A percentile compares a stretch with the other conserved stretches of the same genome.
phyloP scores from a whole-genome alignment of 1,140 invertebrate species.

The Pseudomyrmex gracilis region DNA sequence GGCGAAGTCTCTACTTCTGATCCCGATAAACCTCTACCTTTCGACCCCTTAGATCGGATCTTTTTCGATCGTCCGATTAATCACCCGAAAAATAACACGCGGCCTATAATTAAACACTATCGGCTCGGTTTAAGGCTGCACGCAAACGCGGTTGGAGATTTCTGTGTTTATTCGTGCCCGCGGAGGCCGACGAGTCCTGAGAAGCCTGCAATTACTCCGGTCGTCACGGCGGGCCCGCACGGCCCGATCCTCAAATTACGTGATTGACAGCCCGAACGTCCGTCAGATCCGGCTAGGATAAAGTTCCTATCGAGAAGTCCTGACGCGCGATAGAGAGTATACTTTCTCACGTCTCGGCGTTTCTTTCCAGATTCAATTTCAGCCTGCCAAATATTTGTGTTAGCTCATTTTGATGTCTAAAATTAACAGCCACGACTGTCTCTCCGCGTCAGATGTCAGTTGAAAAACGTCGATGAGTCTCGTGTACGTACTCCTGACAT shows the following conservation, averaged over 20 bases:
- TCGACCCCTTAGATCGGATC: slow-evolving; percentile 46
- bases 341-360: slow-evolving; percentile 28
- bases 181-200: slow-evolving; percentile 10
- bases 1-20: not conserved
- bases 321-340: not conserved
- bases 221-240: slow-evolving; percentile 25
- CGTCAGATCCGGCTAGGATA: slow-evolving; percentile 40
- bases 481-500: not conserved
- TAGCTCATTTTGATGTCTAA: not conserved
- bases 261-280: slow-evolving; percentile 71
- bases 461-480: slow-evolving; percentile 13
- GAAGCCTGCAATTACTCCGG: slow-evolving; percentile 67
- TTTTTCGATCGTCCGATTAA: slow-evolving; percentile 64
- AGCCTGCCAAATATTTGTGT: slow-evolving; percentile 65
- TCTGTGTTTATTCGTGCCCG: slow-evolving; percentile 64
- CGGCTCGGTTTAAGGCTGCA: slow-evolving; percentile 66
- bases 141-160: slow-evolving; percentile 40
- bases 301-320: not conserved
- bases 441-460: slow-evolving; percentile 14
- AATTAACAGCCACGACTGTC: slow-evolving; percentile 34
- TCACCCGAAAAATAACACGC: slow-evolving; percentile 41
- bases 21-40: slow-evolving; percentile 46
- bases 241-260: slow-evolving; percentile 68
- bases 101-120: slow-evolving; percentile 71
- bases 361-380: slow-evolving; percentile 46